Evolutionary conservation across 2,797 vertebrate genomes (phyloP).

Genomic region (Falco biarmicus): DNA sequence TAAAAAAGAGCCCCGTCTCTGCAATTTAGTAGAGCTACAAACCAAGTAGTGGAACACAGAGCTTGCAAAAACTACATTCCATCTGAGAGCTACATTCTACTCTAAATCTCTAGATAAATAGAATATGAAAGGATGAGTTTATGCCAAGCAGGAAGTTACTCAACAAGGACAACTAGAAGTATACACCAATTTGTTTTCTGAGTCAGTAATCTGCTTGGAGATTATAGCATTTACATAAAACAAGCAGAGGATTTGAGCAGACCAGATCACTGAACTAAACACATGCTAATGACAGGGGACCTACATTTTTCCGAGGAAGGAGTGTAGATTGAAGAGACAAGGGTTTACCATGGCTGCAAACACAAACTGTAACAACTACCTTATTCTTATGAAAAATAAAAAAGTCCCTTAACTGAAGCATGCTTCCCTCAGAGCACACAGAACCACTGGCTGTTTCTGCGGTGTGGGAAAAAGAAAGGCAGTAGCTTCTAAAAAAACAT

Average conservation of each 20-base stretch:
- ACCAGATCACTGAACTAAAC: not conserved
- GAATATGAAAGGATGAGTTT: not conserved
- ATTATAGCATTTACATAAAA: slow-evolving; percentile 30
- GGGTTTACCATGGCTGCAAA: not conserved
- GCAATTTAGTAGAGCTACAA: not conserved
- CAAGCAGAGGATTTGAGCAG: slow-evolving; percentile 19
- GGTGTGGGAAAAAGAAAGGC: not conserved
- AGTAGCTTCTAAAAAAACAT: not conserved
- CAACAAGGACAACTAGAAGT: slow-evolving; percentile 24
- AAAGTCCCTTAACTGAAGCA: not conserved
- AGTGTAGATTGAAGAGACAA: not conserved
- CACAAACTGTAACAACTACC: not conserved
- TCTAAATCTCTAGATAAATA: not conserved
- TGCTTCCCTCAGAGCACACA: not conserved
- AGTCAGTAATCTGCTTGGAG: slow-evolving; percentile 59
- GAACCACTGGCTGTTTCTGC: not conserved
- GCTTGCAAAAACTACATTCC: not conserved
- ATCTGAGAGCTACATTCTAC: not conserved
- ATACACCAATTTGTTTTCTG: not conserved
- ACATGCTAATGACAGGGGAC: not conserved
- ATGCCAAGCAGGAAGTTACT: slow-evolving; percentile 21
- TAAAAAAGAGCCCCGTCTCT: not conserved
- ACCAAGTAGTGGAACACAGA: not conserved
- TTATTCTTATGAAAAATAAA: not conserved
- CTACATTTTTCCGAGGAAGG: not conserved